Base-by-base conservation (phyloP, 35 echinoderm and acorn worm genomes). In the Anneissia japonica region DNA sequence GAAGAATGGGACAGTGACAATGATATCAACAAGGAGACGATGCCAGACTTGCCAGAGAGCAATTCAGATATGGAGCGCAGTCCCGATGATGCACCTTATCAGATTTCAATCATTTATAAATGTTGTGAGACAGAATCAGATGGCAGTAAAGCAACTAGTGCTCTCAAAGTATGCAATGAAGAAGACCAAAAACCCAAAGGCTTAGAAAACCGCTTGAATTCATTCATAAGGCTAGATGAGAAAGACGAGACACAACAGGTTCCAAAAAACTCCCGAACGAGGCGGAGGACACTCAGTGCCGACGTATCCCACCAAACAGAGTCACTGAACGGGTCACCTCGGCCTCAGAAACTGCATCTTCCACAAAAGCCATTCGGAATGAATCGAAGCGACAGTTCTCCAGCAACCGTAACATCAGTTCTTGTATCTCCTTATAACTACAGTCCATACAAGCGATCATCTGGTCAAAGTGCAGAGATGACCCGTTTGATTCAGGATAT, bases 341-440 rank as follows among this genome's bases (percentile, higher is more conserved):
- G 96, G 30, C 92, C 92, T 0, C 96, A 99, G 73, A 93, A 91
- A 38, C 86, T 97, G 5, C 79, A 83, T 3, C 88, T 97, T 29
- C 94, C 94, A 41, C 89, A 97, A 82, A 97, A 97, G 46, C 94
- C 94, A 28, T 97, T 97, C 77, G 94, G 94, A 34, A 88, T 97
- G 45, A 85, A 93, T 33, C 81, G 91, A 46, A 90, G 85, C 32
- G 96, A 99, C 79, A 90, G 77, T 9, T 94, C 96, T 26, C 91
- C 96, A 32, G 75, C 92, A 12, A 85, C 86, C 11, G 96, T 89
- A 30, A 94, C 91, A 29, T 92, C 96, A 38, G 96, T 93, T 7
- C 33, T 99, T 43, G 96, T 99, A 6, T 99, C 96, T 5, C 96
- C 96, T 0, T 99, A 89, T 81, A 99, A 99, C 85, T 99, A 99